phyloP scores from a whole-genome alignment of 2,113 vertebrate genomes.

The Triplophysa rosa region DNA sequence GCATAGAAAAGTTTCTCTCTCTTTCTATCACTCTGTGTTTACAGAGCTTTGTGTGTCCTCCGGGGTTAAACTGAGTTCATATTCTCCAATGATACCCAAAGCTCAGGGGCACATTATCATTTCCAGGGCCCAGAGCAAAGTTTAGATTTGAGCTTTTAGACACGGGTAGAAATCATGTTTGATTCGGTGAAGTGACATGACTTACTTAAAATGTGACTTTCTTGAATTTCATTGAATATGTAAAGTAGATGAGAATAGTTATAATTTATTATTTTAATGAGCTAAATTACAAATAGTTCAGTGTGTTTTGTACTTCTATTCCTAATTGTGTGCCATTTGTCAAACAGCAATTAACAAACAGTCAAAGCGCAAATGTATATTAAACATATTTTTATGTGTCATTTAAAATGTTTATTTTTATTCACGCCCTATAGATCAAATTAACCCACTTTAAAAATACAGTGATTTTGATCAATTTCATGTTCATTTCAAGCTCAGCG shows the following conservation, averaged over 20 bases:
- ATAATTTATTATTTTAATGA: neutral
- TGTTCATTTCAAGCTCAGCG: neutral
- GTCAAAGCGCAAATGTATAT: neutral
- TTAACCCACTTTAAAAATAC: neutral
- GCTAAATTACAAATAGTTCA: no score
- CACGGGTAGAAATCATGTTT: neutral
- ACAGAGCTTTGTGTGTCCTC: slow-evolving; percentile 46
- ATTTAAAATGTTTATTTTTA: no score
- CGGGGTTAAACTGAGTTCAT: slow-evolving; percentile 51
- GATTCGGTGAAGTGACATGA: neutral
- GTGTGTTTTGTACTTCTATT: no score
- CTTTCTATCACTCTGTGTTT: slow-evolving; percentile 60
- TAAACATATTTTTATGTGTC: no score
- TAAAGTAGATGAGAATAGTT: neutral
- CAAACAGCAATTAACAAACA: no score
- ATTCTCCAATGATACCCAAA: slow-evolving; percentile 39
- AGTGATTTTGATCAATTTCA: neutral
- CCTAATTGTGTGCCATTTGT: no score
- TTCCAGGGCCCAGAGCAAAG: neutral
- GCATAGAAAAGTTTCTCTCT: slow-evolving; percentile 60
- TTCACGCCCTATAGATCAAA: neutral
- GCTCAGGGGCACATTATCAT: slow-evolving; percentile 5
- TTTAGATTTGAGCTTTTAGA: no score
- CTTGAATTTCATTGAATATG: neutral
- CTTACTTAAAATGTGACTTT: neutral